Evolutionary conservation across 2,888 invertebrate species (phyloP).

Genomic region (Netelia virgata): DNA sequence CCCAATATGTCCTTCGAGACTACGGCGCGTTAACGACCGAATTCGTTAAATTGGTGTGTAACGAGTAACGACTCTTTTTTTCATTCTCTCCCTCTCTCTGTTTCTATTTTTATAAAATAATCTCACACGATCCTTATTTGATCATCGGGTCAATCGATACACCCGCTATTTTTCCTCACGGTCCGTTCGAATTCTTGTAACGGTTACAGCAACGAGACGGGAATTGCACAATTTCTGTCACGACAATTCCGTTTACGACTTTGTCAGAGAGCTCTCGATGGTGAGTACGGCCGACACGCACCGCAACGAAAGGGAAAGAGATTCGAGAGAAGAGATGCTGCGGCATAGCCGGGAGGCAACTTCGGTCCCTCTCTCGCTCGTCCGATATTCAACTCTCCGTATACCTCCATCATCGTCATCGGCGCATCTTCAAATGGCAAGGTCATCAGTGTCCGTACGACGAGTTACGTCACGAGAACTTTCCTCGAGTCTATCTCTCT

Average conservation of each 20-base stretch:
- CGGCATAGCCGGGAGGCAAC: conserved; percentile 55
- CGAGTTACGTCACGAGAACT: conserved; percentile 68
- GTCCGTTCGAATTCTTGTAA: too few relatives aligned
- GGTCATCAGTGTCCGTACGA: conserved; percentile 77
- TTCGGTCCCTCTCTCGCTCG: conserved; percentile 15
- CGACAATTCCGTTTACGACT: conserved; percentile 50
- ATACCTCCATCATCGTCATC: conserved; percentile 41
- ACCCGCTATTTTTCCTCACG: too few relatives aligned
- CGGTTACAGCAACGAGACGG: not conserved
- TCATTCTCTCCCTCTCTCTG: too few relatives aligned
- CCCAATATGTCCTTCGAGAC: not conserved
- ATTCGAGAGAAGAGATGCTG: conserved; percentile 9
- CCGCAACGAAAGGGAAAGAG: conserved; percentile 6
- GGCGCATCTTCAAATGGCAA: conserved; percentile 82
- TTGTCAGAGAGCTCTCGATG: not conserved
- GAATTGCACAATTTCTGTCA: conserved; percentile 45
- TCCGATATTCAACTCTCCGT: not conserved
- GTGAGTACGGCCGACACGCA: not conserved
- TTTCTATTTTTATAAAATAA: too few relatives aligned
- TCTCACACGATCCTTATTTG: too few relatives aligned
- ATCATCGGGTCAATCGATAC: too few relatives aligned
- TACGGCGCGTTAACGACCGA: not conserved
- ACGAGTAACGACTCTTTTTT: not conserved
- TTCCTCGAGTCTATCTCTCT: conserved; percentile 58
- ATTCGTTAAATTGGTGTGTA: not conserved